Conservation (phyloP, 1,140 invertebrate species). For the Wiebesia pumilae region DNA sequence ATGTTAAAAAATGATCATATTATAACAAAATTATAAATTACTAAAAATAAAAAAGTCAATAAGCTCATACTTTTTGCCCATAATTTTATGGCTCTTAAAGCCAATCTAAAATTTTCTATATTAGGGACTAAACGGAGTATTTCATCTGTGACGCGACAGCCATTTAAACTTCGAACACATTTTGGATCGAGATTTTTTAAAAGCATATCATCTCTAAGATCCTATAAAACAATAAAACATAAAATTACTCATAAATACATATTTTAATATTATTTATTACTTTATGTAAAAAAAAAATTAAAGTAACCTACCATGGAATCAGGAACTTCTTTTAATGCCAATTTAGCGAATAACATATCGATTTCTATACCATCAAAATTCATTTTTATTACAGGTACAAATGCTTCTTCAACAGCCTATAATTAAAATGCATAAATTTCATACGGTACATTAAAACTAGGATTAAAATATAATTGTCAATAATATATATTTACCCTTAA, state of each 20-base stretch:
- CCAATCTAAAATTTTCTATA: conserved; percentile 94
- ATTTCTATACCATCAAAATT: conserved; percentile 99
- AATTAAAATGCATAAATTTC: conserved; percentile 53
- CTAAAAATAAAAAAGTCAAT: neutral
- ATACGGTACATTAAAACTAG: neutral
- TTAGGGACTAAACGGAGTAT: conserved; percentile 97
- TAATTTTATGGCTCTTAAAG: conserved; percentile 95
- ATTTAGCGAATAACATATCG: conserved; percentile 96
- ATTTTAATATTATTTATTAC: neutral
- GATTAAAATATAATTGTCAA: neutral
- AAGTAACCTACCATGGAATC: conserved; percentile 76
- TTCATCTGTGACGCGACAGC: conserved; percentile 98
- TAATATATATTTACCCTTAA: conserved; percentile 77
- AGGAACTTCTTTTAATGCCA: conserved; percentile 95
- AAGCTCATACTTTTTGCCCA: conserved; percentile 96
- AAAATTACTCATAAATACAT: neutral
- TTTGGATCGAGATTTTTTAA: conserved; percentile 97
- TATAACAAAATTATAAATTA: conserved; percentile 42
- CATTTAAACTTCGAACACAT: conserved; percentile 97
- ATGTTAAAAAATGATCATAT: neutral
- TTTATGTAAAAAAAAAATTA: neutral
- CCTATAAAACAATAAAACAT: conserved; percentile 75
- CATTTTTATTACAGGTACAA: conserved; percentile 99
- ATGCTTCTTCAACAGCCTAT: conserved; percentile 97
- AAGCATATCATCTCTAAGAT: conserved; percentile 92